Evolutionary conservation across 2,797 vertebrate species (phyloP), one percentile per base, ranked within the genome.

Genomic region (Gymnoscopelus braueri): DNA sequence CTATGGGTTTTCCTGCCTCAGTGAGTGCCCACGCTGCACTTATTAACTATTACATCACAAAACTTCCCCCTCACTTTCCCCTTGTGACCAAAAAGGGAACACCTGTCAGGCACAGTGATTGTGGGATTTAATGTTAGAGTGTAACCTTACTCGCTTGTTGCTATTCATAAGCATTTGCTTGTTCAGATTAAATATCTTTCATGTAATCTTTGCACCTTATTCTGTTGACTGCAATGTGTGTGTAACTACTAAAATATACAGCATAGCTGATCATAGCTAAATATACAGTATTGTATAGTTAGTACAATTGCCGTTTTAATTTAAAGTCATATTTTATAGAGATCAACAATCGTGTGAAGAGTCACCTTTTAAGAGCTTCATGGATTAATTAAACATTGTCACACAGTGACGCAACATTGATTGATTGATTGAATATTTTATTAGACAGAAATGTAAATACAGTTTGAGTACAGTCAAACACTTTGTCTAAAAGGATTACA

Each of bases 31-130:
- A 64, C 56, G 39, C 1, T 10, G 26, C 2, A 1, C 8, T 26
- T 12, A 3, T 23, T 1, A 39, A 35, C 57, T 8, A 5, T 65
- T 26, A 4, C 39, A 55, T 0, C 2, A 12, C 1, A 68, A 76
- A 87, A 63, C n/a, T 67, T 57, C 4, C 9, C 83, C 47, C 4
- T n/a, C 5, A 60, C 11, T 75, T 79, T 53, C 39, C 80, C 59
- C 6, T 3, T 0, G 47, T 9, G 53, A 5, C 10, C 10, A 53
- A 58, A 57, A 59, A 61, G 2, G 14, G 53, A 58, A 71, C 26
- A 39, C 47, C n/a, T 63, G 39, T 58, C 29, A 61, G 15, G 3
- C 2, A 10, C 15, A 5, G 23, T 8, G 2, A 44, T 10, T 8
- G 39, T 0, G 8, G 39, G 39, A 19, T 19, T 19, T 1, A 44